A percentile compares a stretch with the other conserved stretches of the same genome.
Evolutionary conservation across 2,797 vertebrate genomes (phyloP).

Genomic region (Valencia hispanica): DNA sequence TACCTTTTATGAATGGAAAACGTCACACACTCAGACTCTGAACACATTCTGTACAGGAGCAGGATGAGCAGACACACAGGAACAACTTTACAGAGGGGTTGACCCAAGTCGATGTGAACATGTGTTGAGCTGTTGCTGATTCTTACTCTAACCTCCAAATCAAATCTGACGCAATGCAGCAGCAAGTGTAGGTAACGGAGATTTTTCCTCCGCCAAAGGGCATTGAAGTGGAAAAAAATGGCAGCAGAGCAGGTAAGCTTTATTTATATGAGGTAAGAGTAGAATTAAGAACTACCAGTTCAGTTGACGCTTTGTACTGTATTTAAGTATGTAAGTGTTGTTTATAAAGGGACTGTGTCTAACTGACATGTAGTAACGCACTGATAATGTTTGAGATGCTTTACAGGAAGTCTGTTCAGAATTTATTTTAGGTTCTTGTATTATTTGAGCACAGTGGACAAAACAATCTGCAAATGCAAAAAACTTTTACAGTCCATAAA

Average conservation of each 20-base stretch:
- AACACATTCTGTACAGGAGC: neutral
- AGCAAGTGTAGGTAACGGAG: constrained; percentile 19
- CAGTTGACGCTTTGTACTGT: constrained; percentile 51
- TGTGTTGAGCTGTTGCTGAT: constrained; percentile 1
- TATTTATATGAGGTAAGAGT: constrained; percentile 22
- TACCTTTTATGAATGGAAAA: constrained; percentile 21
- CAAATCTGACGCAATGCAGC: constrained; percentile 15
- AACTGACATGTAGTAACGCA: constrained; percentile 72
- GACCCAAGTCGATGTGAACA: neutral
- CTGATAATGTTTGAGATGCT: constrained; percentile 53
- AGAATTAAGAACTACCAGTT: constrained; percentile 24
- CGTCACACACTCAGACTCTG: neutral
- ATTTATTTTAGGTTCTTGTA: constrained; percentile 19
- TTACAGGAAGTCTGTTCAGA: constrained; percentile 42
- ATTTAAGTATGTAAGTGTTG: constrained; percentile 62
- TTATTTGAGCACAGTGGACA: constrained; percentile 8
- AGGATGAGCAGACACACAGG: neutral
- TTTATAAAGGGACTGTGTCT: constrained; percentile 74
- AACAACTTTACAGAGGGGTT: neutral
- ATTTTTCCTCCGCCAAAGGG: constrained; percentile 35
- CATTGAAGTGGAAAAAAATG: constrained; percentile 44
- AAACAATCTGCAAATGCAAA: neutral
- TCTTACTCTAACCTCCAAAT: constrained; percentile 14
- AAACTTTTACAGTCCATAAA: neutral
- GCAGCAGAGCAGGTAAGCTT: constrained; percentile 16